Percentiles rank a stretch among this genome's conserved stretches.
Conservation (phyloP, 2,797 vertebrate genomes). For the Micrastur ruficollis region DNA sequence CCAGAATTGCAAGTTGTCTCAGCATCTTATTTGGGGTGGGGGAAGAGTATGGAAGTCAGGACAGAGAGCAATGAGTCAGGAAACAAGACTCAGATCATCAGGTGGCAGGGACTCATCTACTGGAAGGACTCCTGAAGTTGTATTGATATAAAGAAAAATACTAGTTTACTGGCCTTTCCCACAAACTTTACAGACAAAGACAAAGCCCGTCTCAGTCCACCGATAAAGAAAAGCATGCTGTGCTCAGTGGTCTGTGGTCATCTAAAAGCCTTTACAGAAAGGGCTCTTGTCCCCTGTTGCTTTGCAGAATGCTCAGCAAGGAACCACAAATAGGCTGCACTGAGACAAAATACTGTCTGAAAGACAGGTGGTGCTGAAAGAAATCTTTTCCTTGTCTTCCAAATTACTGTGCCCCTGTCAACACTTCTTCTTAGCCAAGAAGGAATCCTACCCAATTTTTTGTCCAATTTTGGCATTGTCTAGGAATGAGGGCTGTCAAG, state of each 20-base stretch:
- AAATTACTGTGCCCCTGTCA: neutral
- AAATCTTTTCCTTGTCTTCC: neutral
- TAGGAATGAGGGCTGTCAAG: neutral
- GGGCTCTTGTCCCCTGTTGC: neutral
- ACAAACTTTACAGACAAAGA: neutral
- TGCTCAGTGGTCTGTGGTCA: neutral
- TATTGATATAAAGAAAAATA: neutral
- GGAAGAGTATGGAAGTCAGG: neutral
- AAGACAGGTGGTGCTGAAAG: neutral
- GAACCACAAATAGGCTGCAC: neutral
- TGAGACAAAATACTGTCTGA: neutral
- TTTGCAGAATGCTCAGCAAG: neutral
- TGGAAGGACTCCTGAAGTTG: neutral
- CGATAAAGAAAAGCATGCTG: neutral
- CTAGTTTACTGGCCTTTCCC: neutral
- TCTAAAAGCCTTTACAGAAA: neutral
- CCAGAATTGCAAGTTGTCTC: neutral
- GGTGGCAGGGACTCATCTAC: neutral
- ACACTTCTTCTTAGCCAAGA: neutral
- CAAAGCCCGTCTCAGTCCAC: neutral
- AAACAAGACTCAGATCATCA: neutral
- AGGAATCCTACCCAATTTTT: neutral
- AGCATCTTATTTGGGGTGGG: neutral
- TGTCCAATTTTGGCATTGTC: neutral
- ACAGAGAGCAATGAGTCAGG: neutral